Evolutionary conservation across 2,113 vertebrate genomes (phyloP), one percentile per base, ranked within the genome.

Genomic region (Kryptolebias marmoratus): DNA sequence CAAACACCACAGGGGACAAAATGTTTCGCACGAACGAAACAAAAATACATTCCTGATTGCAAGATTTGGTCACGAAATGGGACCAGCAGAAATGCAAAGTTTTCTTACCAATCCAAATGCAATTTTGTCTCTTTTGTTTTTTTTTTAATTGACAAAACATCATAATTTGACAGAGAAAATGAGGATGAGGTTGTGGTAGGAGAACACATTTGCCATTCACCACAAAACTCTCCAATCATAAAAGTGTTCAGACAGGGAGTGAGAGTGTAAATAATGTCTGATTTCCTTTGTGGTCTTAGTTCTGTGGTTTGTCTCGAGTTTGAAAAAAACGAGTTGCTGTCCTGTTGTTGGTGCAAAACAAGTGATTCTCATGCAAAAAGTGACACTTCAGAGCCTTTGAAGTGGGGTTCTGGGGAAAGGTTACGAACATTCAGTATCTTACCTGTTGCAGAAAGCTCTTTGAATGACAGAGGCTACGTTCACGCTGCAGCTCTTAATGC

Each of bases 141-240:
- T 56, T 28, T 22, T 81, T 75, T 76, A 81, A 67, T 68, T 13
- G 15, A 48, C 50, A 61, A 54, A 73, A 81, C 52, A 36, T 64
- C 49, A 45, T 32, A 52, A 48, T 63, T 56, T 49, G 39, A 9
- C 10, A 11, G 50, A n/a, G 1, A 8, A 12, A 53, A 31, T 39
- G 28, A 47, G 36, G 9, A 36, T 68, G 27, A 27, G 53, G 42
- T 7, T 68, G 65, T 30, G 27, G 65, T 28, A 11, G 10, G 18
- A 5, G n/a, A 58, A 18, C 53, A 27, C 28, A 49, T 53, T 15
- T 48, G 2, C 45, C 7, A 39, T 1, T 2, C 12, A 32, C n/a
- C 39, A 3, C 27, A 36, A 27, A 65, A 65, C 15, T 53, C 52
- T 53, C 47, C 12, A 53, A 53, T 22, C n/a, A 36, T 36, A 7